Evolutionary conservation across 2,888 invertebrate species (phyloP).

Genomic region (Choristoneura rosaceana): DNA sequence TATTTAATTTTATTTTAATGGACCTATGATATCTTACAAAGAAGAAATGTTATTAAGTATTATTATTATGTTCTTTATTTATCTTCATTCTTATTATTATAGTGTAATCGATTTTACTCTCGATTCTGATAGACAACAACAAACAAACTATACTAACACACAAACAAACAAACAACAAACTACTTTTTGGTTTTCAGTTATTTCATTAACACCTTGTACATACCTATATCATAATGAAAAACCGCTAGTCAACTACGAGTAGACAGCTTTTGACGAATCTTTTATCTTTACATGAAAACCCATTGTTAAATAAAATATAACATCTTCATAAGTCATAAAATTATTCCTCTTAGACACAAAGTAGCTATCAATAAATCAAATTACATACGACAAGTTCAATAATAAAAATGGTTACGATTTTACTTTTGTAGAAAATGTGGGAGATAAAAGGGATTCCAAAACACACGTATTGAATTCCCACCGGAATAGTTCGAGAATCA

Average conservation of each 20-base stretch:
- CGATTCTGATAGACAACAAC: no score
- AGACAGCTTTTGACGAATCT: no score
- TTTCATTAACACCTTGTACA: no score
- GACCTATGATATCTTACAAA: no score
- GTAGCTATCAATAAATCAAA: slow-evolving; percentile 1
- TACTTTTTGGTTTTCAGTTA: no score
- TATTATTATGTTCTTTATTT: no score
- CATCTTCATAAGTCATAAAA: background rate
- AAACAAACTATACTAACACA: no score
- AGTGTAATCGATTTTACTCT: no score
- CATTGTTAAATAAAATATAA: background rate
- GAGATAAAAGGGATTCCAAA: slow-evolving; percentile 2
- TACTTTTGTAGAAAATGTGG: slow-evolving; percentile 8
- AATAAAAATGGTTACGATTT: slow-evolving; percentile 5
- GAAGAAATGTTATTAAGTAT: no score
- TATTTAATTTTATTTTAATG: no score
- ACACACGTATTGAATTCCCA: slow-evolving; percentile 9
- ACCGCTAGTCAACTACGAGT: background rate
- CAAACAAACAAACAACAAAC: no score
- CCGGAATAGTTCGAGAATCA: slow-evolving; percentile 1
- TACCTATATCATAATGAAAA: background rate
- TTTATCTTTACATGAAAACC: background rate
- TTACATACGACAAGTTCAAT: slow-evolving; percentile 4
- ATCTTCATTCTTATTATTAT: no score
- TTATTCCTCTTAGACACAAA: background rate